Evolutionary conservation across 2,888 invertebrate genomes (phyloP).

Genomic region (Acanthopleura granulata): DNA sequence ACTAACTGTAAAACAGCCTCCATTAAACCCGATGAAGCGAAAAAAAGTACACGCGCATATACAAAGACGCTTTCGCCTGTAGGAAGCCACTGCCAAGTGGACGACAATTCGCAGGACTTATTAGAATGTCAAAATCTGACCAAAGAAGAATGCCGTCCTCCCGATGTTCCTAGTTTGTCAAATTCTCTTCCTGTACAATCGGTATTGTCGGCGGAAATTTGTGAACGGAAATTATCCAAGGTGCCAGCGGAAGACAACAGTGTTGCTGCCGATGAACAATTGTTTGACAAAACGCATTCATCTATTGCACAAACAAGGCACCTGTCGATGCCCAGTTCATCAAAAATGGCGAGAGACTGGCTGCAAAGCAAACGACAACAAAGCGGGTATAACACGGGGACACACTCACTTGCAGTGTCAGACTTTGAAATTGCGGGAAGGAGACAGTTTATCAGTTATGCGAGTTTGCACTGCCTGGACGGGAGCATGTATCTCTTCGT

Average conservation of each 20-base stretch:
- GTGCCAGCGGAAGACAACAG: too few relatives aligned
- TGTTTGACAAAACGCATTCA: too few relatives aligned
- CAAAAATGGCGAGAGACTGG: background rate
- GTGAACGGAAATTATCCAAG: too few relatives aligned
- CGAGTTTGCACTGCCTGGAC: background rate
- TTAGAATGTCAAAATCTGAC: background rate
- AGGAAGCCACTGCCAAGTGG: too few relatives aligned
- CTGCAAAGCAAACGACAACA: background rate
- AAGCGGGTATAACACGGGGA: background rate
- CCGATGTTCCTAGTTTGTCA: background rate
- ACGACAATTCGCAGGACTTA: too few relatives aligned
- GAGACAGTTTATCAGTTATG: background rate
- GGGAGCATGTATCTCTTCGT: background rate
- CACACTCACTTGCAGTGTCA: background rate
- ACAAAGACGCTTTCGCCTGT: too few relatives aligned
- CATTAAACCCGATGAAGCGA: too few relatives aligned
- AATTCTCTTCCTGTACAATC: background rate
- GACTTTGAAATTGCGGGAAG: background rate
- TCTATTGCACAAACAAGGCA: too few relatives aligned
- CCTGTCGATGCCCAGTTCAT: too few relatives aligned
- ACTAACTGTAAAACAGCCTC: background rate
- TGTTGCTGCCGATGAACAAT: too few relatives aligned
- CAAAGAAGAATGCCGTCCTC: background rate
- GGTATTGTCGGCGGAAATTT: background rate
- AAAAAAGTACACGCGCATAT: too few relatives aligned